phyloP scores from a whole-genome alignment of 2,888 invertebrate genomes.

The Dolichopus griseipennis region DNA sequence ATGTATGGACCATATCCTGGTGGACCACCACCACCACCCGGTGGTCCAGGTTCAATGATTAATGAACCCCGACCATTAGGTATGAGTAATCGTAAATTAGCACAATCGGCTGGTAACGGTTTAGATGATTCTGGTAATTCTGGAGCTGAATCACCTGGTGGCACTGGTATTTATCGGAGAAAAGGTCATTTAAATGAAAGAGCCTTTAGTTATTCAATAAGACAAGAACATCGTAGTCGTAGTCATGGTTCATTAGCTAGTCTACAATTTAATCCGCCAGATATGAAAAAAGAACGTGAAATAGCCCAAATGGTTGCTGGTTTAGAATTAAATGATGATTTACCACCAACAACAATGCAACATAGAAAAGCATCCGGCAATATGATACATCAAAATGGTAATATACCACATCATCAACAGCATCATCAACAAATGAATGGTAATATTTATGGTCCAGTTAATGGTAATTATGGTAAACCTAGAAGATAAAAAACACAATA shows the following conservation, averaged over 20 bases:
- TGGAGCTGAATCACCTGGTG: slow-evolving; percentile 51
- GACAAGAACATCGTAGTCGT: slow-evolving; percentile 86
- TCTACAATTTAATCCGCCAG: slow-evolving; percentile 78
- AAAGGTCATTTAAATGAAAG: slow-evolving; percentile 88
- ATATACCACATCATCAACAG: slow-evolving; percentile 26
- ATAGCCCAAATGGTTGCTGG: slow-evolving; percentile 92
- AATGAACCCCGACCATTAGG: slow-evolving; percentile 49
- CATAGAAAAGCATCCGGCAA: slow-evolving; percentile 30
- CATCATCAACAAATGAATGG: slow-evolving; percentile 28
- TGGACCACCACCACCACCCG: slow-evolving; percentile 31
- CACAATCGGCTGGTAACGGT: slow-evolving; percentile 59
- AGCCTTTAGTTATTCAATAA: slow-evolving; percentile 87
- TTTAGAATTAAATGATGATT: slow-evolving; percentile 68
- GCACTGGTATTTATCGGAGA: slow-evolving; percentile 80
- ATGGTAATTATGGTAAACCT: slow-evolving; percentile 40
- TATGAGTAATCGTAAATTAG: slow-evolving; percentile 51
- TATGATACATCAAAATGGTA: slow-evolving; percentile 30
- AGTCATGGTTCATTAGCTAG: slow-evolving; percentile 89
- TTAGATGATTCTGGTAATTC: slow-evolving; percentile 48
- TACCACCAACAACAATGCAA: slow-evolving; percentile 45
- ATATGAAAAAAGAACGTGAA: slow-evolving; percentile 80
- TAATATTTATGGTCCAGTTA: slow-evolving; percentile 25
- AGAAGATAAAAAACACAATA: slow-evolving; percentile 34
- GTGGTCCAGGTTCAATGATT: slow-evolving; percentile 50
- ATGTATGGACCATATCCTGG: slow-evolving; percentile 43